Evolutionary conservation across 2,888 invertebrate species (phyloP).

Genomic region (Amphimallon solstitiale): DNA sequence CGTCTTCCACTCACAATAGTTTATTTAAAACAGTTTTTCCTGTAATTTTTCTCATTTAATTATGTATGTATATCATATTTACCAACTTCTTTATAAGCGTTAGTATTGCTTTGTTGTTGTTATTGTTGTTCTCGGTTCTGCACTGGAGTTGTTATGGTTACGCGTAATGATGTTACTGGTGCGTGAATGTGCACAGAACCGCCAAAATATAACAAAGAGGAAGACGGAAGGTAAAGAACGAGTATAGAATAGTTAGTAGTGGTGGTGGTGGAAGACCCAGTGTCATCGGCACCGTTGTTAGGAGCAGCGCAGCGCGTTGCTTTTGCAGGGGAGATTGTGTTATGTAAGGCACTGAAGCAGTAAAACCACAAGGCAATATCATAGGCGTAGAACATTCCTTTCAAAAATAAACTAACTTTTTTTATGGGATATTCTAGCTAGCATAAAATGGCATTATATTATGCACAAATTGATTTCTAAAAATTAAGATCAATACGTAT

Average conservation of each 20-base stretch:
- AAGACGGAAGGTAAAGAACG: not conserved
- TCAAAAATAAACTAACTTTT: too few species aligned
- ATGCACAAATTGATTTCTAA: too few species aligned
- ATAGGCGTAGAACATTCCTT: too few species aligned
- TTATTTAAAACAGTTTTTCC: not conserved
- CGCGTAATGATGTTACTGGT: slow-evolving; percentile 20
- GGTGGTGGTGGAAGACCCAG: not conserved
- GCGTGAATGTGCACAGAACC: slow-evolving; percentile 13
- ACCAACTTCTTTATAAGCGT: not conserved
- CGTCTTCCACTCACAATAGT: too few species aligned
- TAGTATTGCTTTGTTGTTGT: not conserved
- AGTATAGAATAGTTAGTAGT: not conserved
- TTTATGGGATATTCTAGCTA: too few species aligned
- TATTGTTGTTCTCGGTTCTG: slow-evolving; percentile 5
- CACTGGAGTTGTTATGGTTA: slow-evolving; percentile 27
- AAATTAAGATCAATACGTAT: too few species aligned
- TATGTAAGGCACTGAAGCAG: slow-evolving; percentile 7
- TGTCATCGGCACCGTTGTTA: slow-evolving; percentile 4
- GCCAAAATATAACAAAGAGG: not conserved
- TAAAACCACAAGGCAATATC: not conserved
- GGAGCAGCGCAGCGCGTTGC: not conserved
- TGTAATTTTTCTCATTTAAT: not conserved
- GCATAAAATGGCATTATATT: too few species aligned
- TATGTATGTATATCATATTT: not conserved
- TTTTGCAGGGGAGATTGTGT: slow-evolving; percentile 11